A percentile compares a stretch with the other conserved stretches of the same genome.
These are phyloP conservation scores for Actinostola sp. DNA, from an alignment of 92 coral and sea anemone genomes.

Conservation along the genomic window DNA sequence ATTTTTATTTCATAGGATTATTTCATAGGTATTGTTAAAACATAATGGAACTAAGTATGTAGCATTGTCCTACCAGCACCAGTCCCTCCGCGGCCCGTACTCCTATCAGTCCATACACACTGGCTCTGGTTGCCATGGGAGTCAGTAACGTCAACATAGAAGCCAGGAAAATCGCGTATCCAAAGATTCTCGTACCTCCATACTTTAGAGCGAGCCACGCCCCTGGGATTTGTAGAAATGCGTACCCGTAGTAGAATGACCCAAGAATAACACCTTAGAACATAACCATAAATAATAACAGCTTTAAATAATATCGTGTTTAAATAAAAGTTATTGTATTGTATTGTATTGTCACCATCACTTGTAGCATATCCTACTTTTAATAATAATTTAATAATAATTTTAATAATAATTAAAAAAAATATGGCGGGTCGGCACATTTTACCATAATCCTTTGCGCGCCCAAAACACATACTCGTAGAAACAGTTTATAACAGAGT, in stretches of 20 bases:
- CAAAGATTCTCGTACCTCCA: conserved; percentile 90
- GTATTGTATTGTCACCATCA: too few relatives aligned
- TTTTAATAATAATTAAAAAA: background rate
- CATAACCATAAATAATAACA: background rate
- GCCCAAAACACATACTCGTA: too few relatives aligned
- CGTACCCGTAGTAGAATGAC: conserved; percentile 92
- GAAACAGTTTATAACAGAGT: too few relatives aligned
- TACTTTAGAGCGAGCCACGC: conserved; percentile 80
- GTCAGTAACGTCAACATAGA: conserved; percentile 84
- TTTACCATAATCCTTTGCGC: too few relatives aligned
- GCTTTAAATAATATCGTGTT: background rate
- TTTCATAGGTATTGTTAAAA: too few relatives aligned
- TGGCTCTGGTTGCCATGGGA: conserved; percentile 84
- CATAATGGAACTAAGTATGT: too few relatives aligned
- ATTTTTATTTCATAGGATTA: too few relatives aligned
- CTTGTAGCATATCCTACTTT: too few relatives aligned
- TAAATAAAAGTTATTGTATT: too few relatives aligned
- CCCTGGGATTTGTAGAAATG: conserved; percentile 83
- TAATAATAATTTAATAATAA: too few relatives aligned
- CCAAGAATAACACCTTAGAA: conserved; percentile 76
- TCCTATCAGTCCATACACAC: conserved; percentile 80
- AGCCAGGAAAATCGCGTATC: conserved; percentile 81
- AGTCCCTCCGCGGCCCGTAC: conserved; percentile 86
- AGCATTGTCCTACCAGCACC: conserved; percentile 64
- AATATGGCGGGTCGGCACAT: too few relatives aligned